phyloP scores from a whole-genome alignment of 1,140 invertebrate genomes.

The Adelges cooleyi region DNA sequence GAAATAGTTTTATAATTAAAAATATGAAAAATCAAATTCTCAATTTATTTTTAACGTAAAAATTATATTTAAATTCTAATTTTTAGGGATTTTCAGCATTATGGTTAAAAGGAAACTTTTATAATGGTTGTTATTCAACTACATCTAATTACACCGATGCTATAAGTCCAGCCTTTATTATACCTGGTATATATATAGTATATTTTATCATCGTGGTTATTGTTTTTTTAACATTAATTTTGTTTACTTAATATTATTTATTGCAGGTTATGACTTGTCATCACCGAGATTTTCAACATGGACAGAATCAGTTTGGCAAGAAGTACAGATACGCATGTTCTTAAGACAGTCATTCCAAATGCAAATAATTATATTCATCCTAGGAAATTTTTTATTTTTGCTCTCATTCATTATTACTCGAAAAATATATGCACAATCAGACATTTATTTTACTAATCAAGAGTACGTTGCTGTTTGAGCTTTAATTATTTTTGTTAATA shows the following conservation, averaged over 20 bases:
- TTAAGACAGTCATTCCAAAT: slow-evolving; percentile 58
- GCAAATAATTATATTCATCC: slow-evolving; percentile 51
- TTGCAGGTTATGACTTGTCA: slow-evolving; percentile 63
- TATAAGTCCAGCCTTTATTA: slow-evolving; percentile 65
- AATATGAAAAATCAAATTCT: background rate
- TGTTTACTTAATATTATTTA: slow-evolving; percentile 7
- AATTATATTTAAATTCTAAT: background rate
- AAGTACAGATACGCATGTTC: slow-evolving; percentile 65
- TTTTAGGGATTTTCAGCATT: slow-evolving; percentile 18
- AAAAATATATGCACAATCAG: slow-evolving; percentile 53
- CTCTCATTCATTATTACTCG: slow-evolving; percentile 56
- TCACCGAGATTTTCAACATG: slow-evolving; percentile 74
- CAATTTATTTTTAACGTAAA: slow-evolving; percentile 22
- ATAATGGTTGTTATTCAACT: slow-evolving; percentile 60
- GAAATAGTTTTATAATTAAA: background rate
- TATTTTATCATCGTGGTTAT: slow-evolving; percentile 23
- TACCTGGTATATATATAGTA: slow-evolving; percentile 44
- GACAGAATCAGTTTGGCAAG: slow-evolving; percentile 80
- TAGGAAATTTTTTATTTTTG: slow-evolving; percentile 51
- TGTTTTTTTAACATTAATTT: background rate
- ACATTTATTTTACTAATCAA: slow-evolving; percentile 46
- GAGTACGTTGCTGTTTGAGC: slow-evolving; percentile 3
- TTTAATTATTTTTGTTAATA: background rate
- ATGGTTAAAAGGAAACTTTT: slow-evolving; percentile 14
- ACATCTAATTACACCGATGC: slow-evolving; percentile 61